Evolutionary conservation across 1,140 invertebrate species (phyloP), one percentile per base, ranked within the genome.

Genomic region (Leptinotarsa lineolata): DNA sequence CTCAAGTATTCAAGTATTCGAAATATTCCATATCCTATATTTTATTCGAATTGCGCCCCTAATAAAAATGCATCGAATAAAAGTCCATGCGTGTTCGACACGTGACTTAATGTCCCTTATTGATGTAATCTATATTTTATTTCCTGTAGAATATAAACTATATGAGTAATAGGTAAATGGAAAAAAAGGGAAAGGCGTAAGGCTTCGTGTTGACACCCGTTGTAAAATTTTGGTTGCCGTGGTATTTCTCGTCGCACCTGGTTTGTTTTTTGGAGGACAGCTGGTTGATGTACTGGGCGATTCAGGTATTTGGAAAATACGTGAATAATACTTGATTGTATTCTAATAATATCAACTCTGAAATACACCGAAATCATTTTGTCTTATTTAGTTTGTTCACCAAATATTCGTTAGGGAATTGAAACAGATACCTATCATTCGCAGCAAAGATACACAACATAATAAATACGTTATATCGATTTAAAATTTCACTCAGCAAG

Each of bases 41-140:
- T 39, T 39, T 39, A 39, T 8, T 8, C 8, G 8, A 39, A 8
- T 39, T 39, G 30, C 30, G 8, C 8, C 30, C 30, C 30, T 39
- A 39, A 39, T 39, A 11, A 39, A 39, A 39, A 39, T 39, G 30
- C n/a, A 54, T 54, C 15, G 48, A n/a, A 54, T 54, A 18, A 54
- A 54, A 54, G 48, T 54, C 6, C 48, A 39, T 39, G 30, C 30
- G 48, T 54, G 48, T 18, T 54, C 48, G 48, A 54, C 48, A 54
- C 48, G 48, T 54, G 48, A 54, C 48, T 18, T 39, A 11, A 18
- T 54, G 48, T 54, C n/a, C 48, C 48, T 54, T 54, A 54, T 54
- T 18, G 48, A 15, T 18, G 48, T 54, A 54, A 54, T 54, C 48
- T 54, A 54, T 54, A 54, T 54, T 54, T 54, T 54, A 54, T 54